Evolutionary conservation across 1,140 invertebrate species (phyloP).

Genomic region (Episyrphus balteatus): DNA sequence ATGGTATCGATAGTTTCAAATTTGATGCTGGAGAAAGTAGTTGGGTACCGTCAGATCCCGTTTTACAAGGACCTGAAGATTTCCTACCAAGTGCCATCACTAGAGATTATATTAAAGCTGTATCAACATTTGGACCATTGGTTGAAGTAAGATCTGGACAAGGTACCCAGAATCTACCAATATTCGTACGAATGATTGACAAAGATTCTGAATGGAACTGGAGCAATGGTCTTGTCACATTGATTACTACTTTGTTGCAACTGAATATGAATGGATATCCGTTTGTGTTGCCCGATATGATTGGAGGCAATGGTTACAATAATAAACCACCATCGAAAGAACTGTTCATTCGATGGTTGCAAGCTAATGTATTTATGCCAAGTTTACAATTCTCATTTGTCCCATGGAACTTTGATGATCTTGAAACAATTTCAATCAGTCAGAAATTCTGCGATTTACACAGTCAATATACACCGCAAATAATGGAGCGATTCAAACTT

Average conservation of each 20-base stretch:
- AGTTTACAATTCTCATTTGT: conserved; percentile 76
- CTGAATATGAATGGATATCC: conserved; percentile 77
- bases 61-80: conserved; percentile 37
- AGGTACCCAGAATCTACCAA: conserved; percentile 60
- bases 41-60: conserved; percentile 45
- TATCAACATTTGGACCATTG: conserved; percentile 50
- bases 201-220: conserved; percentile 70
- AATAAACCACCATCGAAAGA: conserved; percentile 55
- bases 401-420: conserved; percentile 76
- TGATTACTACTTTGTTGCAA: conserved; percentile 69
- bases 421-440: conserved; percentile 53
- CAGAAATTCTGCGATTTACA: conserved; percentile 57
- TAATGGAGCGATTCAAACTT: conserved; percentile 48
- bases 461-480: conserved; percentile 49
- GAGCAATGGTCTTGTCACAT: conserved; percentile 63
- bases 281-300: conserved; percentile 80
- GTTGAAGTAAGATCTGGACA: conserved; percentile 60
- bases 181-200: conserved; percentile 83
- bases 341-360: conserved; percentile 82
- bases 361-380: conserved; percentile 78
- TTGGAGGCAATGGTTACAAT: conserved; percentile 76
- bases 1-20: conserved; percentile 77
- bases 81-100: conserved; percentile 50
- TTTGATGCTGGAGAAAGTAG: conserved; percentile 82
- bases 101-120: conserved; percentile 51